Base-by-base conservation (phyloP, 1,140 invertebrate species). In the Frieseomelitta varia region DNA sequence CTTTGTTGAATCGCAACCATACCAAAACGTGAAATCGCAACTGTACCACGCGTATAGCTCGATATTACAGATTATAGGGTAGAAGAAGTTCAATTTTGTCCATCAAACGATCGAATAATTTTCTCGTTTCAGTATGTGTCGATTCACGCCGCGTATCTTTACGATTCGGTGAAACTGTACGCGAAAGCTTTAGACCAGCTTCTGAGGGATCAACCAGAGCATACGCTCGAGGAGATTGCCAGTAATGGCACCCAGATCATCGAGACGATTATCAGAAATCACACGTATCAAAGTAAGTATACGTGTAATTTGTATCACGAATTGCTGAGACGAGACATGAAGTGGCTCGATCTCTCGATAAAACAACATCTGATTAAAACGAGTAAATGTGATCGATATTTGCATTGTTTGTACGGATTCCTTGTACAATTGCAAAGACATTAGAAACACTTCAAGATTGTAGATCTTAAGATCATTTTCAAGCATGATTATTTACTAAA, bases 91-190 rank as follows among this genome's bases (percentile, higher is more conserved):
- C 24, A 61, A n/a, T n/a, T n/a, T 61, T 24, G 61, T 63, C n/a
- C n/a, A 63, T 47, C 61, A 21, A 56, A 47, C 55, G 30, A 27
- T 71, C 56, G 27, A n/a, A 14, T 14, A 55, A 56, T 47, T 51
- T 85, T 74, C 74, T 74, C 85, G 55, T 95, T 96, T 74, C 95
- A 97, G 96, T 97, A 98, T 94, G 97, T 99, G 15, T 97, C 98
- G 17, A 97, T 99, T 76, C 98, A 99, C 93, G 99, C 99, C 21
- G 98, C 98, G 2, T 99, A 99, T 95, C 95, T 99, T 63, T 99
- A 99, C 93, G 99, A 99, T 95, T 98, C 99, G 2, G 97, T 99
- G 1, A 97, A 97, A 91, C 93, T 99, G 1, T 99, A 99, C 93
- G 98, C 98, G 2, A 96, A 95, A 85, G 98, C 98, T 1, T 95